A percentile compares a stretch with the other conserved stretches of the same genome.
These are phyloP conservation scores for Misgurnus anguillicaudatus DNA, from an alignment of 2,113 vertebrate genomes.

Conservation along the genomic window DNA sequence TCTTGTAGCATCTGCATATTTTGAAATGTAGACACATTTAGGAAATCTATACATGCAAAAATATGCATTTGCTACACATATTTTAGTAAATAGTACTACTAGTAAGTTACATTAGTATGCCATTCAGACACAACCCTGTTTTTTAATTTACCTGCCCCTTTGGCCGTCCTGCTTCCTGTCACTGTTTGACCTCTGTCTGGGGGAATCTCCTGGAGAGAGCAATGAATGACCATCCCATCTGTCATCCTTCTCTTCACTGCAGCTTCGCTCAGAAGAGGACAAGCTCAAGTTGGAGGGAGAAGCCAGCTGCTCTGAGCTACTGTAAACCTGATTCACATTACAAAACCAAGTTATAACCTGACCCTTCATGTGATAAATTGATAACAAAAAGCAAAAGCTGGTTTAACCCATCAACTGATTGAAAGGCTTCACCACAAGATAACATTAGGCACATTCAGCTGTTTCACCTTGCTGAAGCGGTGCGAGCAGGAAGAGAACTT, in stretches of 20 bases:
- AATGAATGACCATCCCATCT: slow-evolving; percentile 73
- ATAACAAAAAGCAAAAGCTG: background rate
- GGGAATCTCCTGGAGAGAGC: slow-evolving; percentile 67
- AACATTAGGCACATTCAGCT: background rate
- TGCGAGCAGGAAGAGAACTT: slow-evolving; percentile 95
- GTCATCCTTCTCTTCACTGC: slow-evolving; percentile 86
- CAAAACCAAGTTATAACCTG: background rate
- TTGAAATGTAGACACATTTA: too few relatives aligned
- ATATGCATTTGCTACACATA: too few relatives aligned
- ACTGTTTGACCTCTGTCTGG: slow-evolving; percentile 63
- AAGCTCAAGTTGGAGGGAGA: slow-evolving; percentile 78
- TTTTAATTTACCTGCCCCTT: slow-evolving; percentile 57
- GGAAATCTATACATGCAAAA: too few relatives aligned
- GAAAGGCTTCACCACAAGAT: background rate
- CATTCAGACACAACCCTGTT: too few relatives aligned
- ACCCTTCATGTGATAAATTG: background rate
- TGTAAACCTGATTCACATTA: slow-evolving; percentile 82
- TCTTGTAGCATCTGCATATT: too few relatives aligned
- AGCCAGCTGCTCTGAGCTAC: slow-evolving; percentile 90
- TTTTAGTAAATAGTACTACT: too few relatives aligned
- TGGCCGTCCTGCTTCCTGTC: slow-evolving; percentile 68
- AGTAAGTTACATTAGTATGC: too few relatives aligned
- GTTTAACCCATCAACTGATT: background rate
- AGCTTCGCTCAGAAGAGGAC: slow-evolving; percentile 79
- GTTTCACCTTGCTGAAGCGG: slow-evolving; percentile 90